A percentile compares a stretch with the other conserved stretches of the same genome.
Conservation (phyloP, 1,140 invertebrate species). For the Oreohelix idahoensis region DNA sequence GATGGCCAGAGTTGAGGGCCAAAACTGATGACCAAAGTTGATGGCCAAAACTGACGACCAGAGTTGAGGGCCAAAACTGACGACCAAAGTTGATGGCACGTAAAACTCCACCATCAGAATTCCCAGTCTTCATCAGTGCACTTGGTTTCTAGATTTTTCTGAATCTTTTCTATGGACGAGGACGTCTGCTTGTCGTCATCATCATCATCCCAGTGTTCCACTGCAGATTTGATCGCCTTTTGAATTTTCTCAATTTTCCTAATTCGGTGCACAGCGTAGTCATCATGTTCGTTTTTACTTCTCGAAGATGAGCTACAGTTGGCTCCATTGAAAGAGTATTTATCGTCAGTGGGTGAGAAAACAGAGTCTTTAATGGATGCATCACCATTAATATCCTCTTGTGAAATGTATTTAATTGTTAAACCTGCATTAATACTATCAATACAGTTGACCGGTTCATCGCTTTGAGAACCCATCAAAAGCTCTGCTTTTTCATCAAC, state of each 20-base stretch:
- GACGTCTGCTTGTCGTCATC: slow-evolving; percentile 47
- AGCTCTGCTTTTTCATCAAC: slow-evolving; percentile 40
- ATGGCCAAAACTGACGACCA: no score
- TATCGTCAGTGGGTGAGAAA: neutral
- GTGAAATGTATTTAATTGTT: neutral
- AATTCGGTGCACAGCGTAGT: slow-evolving; percentile 32
- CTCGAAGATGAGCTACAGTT: neutral
- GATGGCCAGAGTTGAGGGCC: no score
- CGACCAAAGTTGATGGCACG: no score
- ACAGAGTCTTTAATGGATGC: neutral
- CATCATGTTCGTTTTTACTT: neutral
- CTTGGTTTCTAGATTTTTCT: slow-evolving; percentile 60
- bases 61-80: no score
- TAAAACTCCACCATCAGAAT: slow-evolving; percentile 52
- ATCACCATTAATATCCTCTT: neutral
- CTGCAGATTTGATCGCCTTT: slow-evolving; percentile 53
- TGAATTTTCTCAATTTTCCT: slow-evolving; percentile 64
- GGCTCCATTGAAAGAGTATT: neutral
- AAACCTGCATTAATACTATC: slow-evolving; percentile 18
- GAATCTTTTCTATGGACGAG: slow-evolving; percentile 58
- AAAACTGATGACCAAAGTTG: no score
- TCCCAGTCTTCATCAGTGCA: slow-evolving; percentile 64
- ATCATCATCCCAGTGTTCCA: slow-evolving; percentile 62
- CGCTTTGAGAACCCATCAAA: slow-evolving; percentile 42
- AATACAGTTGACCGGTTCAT: slow-evolving; percentile 42